phyloP scores from a whole-genome alignment of 92 coral and sea anemone genomes.

The Epizoanthus ramosus region DNA sequence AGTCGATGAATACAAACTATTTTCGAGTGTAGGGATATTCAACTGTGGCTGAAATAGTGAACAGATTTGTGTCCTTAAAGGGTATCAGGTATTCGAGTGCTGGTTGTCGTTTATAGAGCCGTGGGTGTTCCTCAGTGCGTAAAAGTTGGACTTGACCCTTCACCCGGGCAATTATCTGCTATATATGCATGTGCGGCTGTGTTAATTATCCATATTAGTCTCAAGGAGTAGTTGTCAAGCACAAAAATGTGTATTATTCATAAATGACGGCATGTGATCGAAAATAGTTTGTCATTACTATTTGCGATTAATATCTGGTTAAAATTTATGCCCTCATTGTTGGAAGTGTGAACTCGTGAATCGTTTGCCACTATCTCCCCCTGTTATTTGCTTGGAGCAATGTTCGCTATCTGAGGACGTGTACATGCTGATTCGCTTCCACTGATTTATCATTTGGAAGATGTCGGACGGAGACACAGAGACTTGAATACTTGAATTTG shows the following conservation, averaged over 20 bases:
- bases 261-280: slow-evolving; percentile 47
- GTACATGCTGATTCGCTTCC: background rate
- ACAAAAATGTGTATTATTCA: slow-evolving; percentile 45
- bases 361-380: background rate
- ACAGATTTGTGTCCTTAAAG: background rate
- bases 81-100: too few species aligned
- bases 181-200: slow-evolving; percentile 31
- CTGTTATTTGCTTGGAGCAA: background rate
- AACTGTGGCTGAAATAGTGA: background rate
- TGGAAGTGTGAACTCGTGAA: slow-evolving; percentile 16
- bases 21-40: background rate
- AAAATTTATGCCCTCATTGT: slow-evolving; percentile 10
- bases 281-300: slow-evolving; percentile 37
- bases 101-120: background rate
- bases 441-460: background rate
- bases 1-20: background rate
- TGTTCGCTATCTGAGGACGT: background rate
- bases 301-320: slow-evolving; percentile 42
- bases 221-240: slow-evolving; percentile 24
- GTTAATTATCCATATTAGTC: slow-evolving; percentile 38
- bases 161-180: slow-evolving; percentile 32
- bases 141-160: slow-evolving; percentile 28
- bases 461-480: slow-evolving; percentile 1
- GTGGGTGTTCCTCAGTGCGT: slow-evolving; percentile 23
- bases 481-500: slow-evolving; percentile 31